These are phyloP conservation scores for Drosophila subquinaria DNA, from an alignment of 2,888 invertebrate genomes.

Conservation along the genomic window DNA sequence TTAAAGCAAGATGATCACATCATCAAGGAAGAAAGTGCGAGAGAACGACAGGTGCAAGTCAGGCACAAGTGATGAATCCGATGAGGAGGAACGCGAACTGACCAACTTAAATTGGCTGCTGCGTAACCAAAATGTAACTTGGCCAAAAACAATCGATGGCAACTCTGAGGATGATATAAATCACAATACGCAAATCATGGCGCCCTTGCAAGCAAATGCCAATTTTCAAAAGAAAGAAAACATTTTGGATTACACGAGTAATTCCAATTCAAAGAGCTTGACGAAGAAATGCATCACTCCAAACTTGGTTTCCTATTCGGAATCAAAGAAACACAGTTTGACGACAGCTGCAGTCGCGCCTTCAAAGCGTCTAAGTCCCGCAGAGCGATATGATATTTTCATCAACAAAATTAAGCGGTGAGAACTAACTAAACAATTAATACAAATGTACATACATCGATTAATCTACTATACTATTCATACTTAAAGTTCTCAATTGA, in stretches of 20 bases:
- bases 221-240: background rate
- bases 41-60: background rate
- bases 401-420: constrained; percentile 83
- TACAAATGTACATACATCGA: too few species aligned
- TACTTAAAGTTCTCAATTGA: too few species aligned
- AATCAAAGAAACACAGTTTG: constrained; percentile 27
- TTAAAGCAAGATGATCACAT: constrained; percentile 4
- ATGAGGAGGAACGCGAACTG: constrained; percentile 82
- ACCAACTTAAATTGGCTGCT: constrained; percentile 84
- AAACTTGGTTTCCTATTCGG: background rate
- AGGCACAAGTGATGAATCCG: constrained; percentile 65
- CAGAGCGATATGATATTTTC: constrained; percentile 84
- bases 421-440: constrained; percentile 7
- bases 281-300: constrained; percentile 12
- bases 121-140: constrained; percentile 83
- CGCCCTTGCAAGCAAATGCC: background rate
- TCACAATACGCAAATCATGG: background rate
- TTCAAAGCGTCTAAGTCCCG: constrained; percentile 78
- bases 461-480: too few species aligned
- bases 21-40: background rate
- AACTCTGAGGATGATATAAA: constrained; percentile 63
- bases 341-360: constrained; percentile 15
- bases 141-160: constrained; percentile 76
- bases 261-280: background rate
- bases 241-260: background rate